These are phyloP conservation scores for Bothrops jararaca DNA, from an alignment of 2,113 vertebrate genomes.

Conservation along the genomic window DNA sequence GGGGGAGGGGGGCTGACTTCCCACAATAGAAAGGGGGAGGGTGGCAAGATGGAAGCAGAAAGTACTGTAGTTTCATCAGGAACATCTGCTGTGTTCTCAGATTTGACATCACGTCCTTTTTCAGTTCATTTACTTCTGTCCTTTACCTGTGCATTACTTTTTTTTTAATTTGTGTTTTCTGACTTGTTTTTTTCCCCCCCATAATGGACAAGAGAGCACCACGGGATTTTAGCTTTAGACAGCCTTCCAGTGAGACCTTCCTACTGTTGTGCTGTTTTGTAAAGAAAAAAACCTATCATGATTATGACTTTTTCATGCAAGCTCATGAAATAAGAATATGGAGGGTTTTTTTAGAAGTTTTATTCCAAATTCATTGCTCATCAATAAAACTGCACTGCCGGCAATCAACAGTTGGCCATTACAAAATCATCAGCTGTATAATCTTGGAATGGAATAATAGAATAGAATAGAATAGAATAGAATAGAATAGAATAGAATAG, in stretches of 20 bases:
- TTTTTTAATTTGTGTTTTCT: not conserved
- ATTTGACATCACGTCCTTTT: not conserved
- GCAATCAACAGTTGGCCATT: not conserved
- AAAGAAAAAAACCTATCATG: not conserved
- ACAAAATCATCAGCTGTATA: not conserved
- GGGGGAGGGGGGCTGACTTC: no score
- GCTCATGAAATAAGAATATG: not conserved
- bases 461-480: no score
- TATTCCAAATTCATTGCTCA: not conserved
- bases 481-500: no score
- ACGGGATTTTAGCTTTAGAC: not conserved
- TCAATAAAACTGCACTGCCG: not conserved
- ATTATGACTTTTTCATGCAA: not conserved
- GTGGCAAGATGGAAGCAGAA: not conserved
- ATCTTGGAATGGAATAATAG: no score
- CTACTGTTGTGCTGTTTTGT: not conserved
- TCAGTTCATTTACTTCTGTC: not conserved
- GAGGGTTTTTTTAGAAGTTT: not conserved
- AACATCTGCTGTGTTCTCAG: not conserved
- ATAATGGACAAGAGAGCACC: not conserved
- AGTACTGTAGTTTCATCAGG: not conserved
- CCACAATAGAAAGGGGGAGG: not conserved
- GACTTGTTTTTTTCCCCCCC: not conserved
- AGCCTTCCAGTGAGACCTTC: not conserved
- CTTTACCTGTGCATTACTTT: not conserved